phyloP scores from a whole-genome alignment of 2,113 vertebrate species.

The Crypturellus undulatus region DNA sequence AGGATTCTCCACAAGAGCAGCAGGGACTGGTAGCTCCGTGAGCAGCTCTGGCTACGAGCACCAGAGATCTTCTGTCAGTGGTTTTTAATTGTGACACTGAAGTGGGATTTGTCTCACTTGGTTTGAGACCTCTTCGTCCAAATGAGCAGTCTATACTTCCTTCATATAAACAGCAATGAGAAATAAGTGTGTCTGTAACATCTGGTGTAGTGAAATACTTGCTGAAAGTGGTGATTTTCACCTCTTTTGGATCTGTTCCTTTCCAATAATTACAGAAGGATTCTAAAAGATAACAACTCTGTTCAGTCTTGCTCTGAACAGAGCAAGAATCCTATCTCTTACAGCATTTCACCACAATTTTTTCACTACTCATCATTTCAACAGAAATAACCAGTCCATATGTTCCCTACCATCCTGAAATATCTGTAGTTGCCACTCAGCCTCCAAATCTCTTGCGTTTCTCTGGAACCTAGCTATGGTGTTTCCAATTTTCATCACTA shows the following conservation, averaged over 20 bases:
- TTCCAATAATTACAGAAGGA: background rate
- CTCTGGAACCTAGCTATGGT: background rate
- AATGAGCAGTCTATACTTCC: background rate
- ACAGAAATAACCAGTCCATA: background rate
- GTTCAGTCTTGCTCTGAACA: background rate
- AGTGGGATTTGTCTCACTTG: background rate
- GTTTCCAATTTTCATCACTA: background rate
- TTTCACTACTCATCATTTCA: background rate
- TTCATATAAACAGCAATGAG: background rate
- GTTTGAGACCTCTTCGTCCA: background rate
- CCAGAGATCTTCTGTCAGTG: background rate
- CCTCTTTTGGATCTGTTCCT: background rate
- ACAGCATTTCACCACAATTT: background rate
- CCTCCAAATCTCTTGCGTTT: background rate
- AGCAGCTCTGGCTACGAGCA: background rate
- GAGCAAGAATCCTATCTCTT: background rate
- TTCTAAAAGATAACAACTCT: background rate
- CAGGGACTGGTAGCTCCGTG: no score
- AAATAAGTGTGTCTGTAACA: background rate
- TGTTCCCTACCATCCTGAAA: background rate
- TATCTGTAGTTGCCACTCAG: background rate
- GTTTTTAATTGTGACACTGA: background rate
- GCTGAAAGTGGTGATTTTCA: background rate
- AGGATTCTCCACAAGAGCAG: background rate
- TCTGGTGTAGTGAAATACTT: rapidly evolving